Conservation (phyloP, 2,888 invertebrate species). For the Lamellibrachia satsuma region DNA sequence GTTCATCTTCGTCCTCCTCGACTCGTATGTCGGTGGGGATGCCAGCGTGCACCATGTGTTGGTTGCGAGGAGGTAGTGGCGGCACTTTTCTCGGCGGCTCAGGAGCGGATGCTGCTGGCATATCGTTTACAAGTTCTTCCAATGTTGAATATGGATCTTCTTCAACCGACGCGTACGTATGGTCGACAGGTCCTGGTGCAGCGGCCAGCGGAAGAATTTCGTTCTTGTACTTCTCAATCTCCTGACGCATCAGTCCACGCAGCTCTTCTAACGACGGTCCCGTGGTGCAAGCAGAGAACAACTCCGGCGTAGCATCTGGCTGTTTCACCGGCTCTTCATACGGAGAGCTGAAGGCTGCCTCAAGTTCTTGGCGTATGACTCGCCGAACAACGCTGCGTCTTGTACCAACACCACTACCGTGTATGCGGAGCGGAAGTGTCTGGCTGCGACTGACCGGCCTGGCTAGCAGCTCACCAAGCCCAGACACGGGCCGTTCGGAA, state of each 20-base stretch:
- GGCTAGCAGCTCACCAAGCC: not conserved
- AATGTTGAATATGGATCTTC: slow-evolving; percentile 14
- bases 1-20: not conserved
- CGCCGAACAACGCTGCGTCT: not conserved
- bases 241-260: slow-evolving; percentile 32
- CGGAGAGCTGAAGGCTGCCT: slow-evolving; percentile 28
- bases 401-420: not conserved
- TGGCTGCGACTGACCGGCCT: not conserved
- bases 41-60: not conserved
- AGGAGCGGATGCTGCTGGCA: not conserved
- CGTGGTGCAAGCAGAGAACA: not conserved
- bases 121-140: not conserved
- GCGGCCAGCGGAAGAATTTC: not conserved
- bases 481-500: not conserved
- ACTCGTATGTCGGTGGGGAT: not conserved
- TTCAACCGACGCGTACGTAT: not conserved
- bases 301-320: not conserved
- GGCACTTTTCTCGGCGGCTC: slow-evolving; percentile 7
- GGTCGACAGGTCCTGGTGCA: not conserved
- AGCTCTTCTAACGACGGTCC: slow-evolving; percentile 29
- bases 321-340: slow-evolving; percentile 28
- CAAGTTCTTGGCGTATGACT: slow-evolving; percentile 29
- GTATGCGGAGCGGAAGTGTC: slow-evolving; percentile 8
- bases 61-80: not conserved
- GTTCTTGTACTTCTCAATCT: slow-evolving; percentile 30